These are phyloP conservation scores for Drosophila stalkeri DNA, from an alignment of 2,888 invertebrate species.

Conservation along the genomic window DNA sequence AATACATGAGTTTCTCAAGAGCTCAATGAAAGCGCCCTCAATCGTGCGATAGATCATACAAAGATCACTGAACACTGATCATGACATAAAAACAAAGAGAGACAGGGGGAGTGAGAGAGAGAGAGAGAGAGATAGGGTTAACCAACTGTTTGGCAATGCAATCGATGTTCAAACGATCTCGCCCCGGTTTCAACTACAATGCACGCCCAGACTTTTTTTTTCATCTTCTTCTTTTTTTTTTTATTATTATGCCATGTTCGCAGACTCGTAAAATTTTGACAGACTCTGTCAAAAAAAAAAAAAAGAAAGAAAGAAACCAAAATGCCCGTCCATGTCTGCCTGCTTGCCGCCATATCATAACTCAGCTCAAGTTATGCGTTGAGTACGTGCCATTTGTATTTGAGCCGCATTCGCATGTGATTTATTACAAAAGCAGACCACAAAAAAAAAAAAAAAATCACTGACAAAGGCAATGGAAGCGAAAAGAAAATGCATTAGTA, in stretches of 20 bases:
- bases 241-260: constrained; percentile 67
- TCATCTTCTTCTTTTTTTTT: not conserved
- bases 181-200: constrained; percentile 26
- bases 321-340: constrained; percentile 20
- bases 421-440: constrained; percentile 56
- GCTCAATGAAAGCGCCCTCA: constrained; percentile 46
- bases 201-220: constrained; percentile 37
- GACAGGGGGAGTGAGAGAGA: not conserved
- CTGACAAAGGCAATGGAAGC: constrained; percentile 5
- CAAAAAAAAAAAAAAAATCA: not conserved
- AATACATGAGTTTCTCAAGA: constrained; percentile 16
- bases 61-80: constrained; percentile 30
- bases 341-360: constrained; percentile 61
- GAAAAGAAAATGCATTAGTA: constrained; percentile 25
- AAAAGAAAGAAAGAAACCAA: not conserved
- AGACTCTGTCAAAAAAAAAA: constrained; percentile 40
- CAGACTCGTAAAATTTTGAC: constrained; percentile 60
- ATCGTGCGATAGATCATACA: constrained; percentile 52
- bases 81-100: constrained; percentile 1
- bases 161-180: constrained; percentile 53
- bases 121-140: not conserved
- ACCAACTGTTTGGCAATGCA: constrained; percentile 40
- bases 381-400: constrained; percentile 69
- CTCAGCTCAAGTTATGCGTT: constrained; percentile 71
- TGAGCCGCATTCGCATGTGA: constrained; percentile 61